A percentile compares a stretch with the other conserved stretches of the same genome.
Conservation (phyloP, 2,797 vertebrate genomes). For the Steatocranus sp. region DNA sequence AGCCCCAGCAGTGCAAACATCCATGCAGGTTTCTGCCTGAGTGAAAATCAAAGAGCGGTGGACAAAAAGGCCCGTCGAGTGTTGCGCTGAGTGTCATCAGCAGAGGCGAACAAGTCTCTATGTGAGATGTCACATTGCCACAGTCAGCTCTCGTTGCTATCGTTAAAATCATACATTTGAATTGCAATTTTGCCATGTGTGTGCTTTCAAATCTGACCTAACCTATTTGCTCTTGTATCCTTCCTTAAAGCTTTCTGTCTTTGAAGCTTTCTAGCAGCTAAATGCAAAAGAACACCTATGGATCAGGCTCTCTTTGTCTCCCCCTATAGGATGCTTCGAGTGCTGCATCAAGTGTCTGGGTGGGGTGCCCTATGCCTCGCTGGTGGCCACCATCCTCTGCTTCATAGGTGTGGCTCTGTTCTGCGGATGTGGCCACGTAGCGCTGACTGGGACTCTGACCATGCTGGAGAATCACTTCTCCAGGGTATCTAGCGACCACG, state of each 20-base stretch:
- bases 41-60: background rate
- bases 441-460: slow-evolving; percentile 87
- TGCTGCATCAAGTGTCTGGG: slow-evolving; percentile 99
- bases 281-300: background rate
- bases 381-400: slow-evolving; percentile 98
- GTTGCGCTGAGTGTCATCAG: slow-evolving; percentile 44
- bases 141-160: background rate
- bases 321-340: slow-evolving; percentile 92
- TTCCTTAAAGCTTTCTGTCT: background rate
- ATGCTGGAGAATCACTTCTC: slow-evolving; percentile 96
- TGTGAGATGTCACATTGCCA: background rate
- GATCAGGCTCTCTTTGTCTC: slow-evolving; percentile 9
- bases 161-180: background rate
- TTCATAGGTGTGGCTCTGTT: slow-evolving; percentile 96
- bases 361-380: slow-evolving; percentile 96
- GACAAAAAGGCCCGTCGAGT: background rate
- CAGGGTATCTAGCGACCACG: slow-evolving; percentile 84
- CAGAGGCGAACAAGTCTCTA: background rate
- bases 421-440: slow-evolving; percentile 96
- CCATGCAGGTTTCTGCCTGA: background rate
- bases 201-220: background rate
- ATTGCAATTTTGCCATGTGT: background rate
- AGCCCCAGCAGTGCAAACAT: background rate
- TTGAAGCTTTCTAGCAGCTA: background rate
- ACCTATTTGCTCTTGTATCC: background rate